Conservation (phyloP, 2,797 vertebrate genomes). For the Arremon aurantiirostris region DNA sequence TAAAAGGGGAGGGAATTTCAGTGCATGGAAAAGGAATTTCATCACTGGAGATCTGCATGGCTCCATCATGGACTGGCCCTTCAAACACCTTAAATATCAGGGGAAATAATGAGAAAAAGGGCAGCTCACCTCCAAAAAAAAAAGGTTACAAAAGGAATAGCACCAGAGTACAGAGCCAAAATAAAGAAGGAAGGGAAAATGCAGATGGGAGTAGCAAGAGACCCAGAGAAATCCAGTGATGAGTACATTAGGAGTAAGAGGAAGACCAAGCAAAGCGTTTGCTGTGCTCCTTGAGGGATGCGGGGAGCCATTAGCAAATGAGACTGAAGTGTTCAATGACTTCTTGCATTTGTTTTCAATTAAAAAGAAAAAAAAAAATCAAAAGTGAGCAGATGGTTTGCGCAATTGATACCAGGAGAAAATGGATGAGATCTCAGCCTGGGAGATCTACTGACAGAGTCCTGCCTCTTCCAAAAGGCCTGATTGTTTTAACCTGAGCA, state of each 20-base stretch:
- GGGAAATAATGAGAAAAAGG: not conserved
- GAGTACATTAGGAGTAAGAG: not conserved
- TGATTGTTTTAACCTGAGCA: constrained; percentile 33
- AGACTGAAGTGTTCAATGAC: constrained; percentile 62
- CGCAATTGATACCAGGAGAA: constrained; percentile 38
- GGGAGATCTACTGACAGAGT: constrained; percentile 21
- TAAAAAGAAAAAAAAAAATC: constrained; percentile 14
- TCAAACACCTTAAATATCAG: not conserved
- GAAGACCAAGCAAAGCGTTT: not conserved
- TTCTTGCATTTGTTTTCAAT: constrained; percentile 57
- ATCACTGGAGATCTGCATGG: not conserved
- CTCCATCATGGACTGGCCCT: not conserved
- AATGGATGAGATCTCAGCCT: constrained; percentile 34
- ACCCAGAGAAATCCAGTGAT: not conserved
- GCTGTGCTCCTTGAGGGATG: constrained; percentile 54
- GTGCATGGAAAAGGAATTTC: not conserved
- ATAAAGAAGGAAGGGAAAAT: not conserved
- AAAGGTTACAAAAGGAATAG: not conserved
- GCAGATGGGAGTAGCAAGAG: not conserved
- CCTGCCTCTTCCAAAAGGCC: not conserved
- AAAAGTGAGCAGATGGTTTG: constrained; percentile 59
- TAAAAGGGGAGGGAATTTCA: not conserved
- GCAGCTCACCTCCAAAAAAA: not conserved
- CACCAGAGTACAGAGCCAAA: not conserved
- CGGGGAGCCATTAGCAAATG: constrained; percentile 64